These are phyloP conservation scores for Hesperophylax magnus DNA, from an alignment of 1,140 invertebrate species.

Conservation along the genomic window DNA sequence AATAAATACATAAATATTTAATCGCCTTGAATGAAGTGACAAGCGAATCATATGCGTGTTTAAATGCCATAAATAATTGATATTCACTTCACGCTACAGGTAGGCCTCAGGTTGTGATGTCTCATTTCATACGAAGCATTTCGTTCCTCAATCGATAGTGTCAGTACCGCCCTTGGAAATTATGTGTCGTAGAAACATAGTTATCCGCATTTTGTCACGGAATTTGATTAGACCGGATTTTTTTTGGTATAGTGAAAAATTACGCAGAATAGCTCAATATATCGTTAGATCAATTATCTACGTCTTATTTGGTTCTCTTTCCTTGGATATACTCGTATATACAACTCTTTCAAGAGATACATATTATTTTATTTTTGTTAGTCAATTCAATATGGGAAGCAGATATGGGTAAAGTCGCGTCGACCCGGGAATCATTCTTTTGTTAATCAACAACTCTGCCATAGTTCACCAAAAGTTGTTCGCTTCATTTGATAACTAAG, in stretches of 20 bases:
- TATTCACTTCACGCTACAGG: background rate
- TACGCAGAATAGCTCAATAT: background rate
- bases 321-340: too few relatives aligned
- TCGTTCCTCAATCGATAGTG: background rate
- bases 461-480: too few relatives aligned
- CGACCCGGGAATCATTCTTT: too few relatives aligned
- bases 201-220: background rate
- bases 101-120: constrained; percentile 29
- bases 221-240: background rate
- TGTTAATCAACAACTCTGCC: too few relatives aligned
- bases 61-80: constrained; percentile 30
- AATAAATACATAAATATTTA: constrained; percentile 43
- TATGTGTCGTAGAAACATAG: too few relatives aligned
- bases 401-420: too few relatives aligned
- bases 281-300: too few relatives aligned
- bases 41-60: constrained; percentile 46
- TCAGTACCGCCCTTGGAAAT: background rate
- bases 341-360: too few relatives aligned
- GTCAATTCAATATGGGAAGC: too few relatives aligned
- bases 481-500: too few relatives aligned
- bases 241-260: background rate
- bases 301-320: too few relatives aligned
- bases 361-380: too few relatives aligned
- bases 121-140: constrained; percentile 40
- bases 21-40: constrained; percentile 35